Conservation (phyloP, 1,140 invertebrate genomes). For the Meteorus sp. region DNA sequence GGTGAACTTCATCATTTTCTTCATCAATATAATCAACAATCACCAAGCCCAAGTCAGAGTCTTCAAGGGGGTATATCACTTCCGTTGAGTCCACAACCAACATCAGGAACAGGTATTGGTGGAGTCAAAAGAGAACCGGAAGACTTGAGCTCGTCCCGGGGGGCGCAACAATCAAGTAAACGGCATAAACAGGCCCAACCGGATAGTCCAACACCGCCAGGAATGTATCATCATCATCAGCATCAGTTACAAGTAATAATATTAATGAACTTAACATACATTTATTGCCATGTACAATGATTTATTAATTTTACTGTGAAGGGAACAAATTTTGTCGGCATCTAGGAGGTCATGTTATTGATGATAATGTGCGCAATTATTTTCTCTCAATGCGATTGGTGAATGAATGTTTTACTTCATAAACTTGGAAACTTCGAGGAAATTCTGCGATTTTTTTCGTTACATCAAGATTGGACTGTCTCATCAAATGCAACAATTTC, state of each 20-base stretch:
- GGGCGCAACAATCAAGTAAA: slow-evolving; percentile 59
- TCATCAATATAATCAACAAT: slow-evolving; percentile 67
- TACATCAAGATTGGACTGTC: too few species aligned
- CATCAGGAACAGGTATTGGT: slow-evolving; percentile 48
- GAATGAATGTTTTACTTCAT: too few species aligned
- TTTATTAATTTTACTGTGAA: too few species aligned
- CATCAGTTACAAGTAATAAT: slow-evolving; percentile 56
- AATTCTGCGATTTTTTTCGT: too few species aligned
- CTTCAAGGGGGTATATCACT: slow-evolving; percentile 52
- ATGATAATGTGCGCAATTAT: too few species aligned
- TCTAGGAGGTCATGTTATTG: too few species aligned
- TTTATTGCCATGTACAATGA: not conserved
- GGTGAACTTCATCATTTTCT: slow-evolving; percentile 63
- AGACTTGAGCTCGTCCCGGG: slow-evolving; percentile 63
- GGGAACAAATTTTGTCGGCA: too few species aligned
- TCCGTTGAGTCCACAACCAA: slow-evolving; percentile 53
- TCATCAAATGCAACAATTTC: too few species aligned
- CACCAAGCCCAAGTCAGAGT: slow-evolving; percentile 57
- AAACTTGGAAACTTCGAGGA: too few species aligned
- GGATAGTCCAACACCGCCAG: slow-evolving; percentile 63
- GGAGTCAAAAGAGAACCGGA: slow-evolving; percentile 70
- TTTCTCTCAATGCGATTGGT: too few species aligned
- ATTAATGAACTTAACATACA: not conserved
- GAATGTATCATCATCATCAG: slow-evolving; percentile 62
- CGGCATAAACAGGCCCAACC: slow-evolving; percentile 54